These are phyloP conservation scores for Tetragonula carbonaria DNA, from an alignment of 2,888 invertebrate species.

Conservation along the genomic window DNA sequence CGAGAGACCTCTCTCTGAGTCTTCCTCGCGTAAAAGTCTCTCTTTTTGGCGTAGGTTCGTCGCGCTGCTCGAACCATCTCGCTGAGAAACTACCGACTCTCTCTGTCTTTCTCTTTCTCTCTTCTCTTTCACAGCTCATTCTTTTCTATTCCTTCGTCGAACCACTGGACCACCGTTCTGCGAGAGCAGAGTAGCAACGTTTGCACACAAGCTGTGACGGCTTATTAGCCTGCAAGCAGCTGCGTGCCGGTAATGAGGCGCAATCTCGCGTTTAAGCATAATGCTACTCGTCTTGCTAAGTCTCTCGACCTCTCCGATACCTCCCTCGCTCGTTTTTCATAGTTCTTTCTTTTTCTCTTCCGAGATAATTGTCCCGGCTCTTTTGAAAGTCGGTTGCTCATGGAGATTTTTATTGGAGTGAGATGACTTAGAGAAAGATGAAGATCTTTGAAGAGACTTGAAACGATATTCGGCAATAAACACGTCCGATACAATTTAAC, in stretches of 20 bases:
- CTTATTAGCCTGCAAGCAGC: conserved; percentile 82
- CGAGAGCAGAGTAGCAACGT: conserved; percentile 32
- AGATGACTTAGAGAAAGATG: not conserved
- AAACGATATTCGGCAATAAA: not conserved
- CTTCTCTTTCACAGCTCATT: conserved; percentile 21
- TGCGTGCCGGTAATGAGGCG: conserved; percentile 81
- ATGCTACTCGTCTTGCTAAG: conserved; percentile 55
- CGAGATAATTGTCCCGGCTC: not conserved
- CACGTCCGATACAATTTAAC: too few species aligned
- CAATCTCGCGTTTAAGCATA: conserved; percentile 78
- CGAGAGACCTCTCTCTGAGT: conserved; percentile 18
- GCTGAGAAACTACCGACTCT: conserved; percentile 38
- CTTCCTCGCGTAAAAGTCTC: conserved; percentile 41
- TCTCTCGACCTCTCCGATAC: not conserved
- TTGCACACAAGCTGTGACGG: conserved; percentile 82
- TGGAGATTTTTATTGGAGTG: too few species aligned
- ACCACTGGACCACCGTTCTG: conserved; percentile 5
- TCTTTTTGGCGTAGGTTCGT: conserved; percentile 22
- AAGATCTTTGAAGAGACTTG: not conserved
- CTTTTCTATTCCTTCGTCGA: conserved; percentile 28
- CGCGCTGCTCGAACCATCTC: conserved; percentile 52
- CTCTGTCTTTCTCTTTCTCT: not conserved
- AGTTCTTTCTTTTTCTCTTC: not conserved
- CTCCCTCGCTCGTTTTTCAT: not conserved
- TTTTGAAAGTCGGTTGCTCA: not conserved